These are phyloP conservation scores for Tiliqua scincoides DNA, from an alignment of 2,113 vertebrate genomes.

Conservation along the genomic window DNA sequence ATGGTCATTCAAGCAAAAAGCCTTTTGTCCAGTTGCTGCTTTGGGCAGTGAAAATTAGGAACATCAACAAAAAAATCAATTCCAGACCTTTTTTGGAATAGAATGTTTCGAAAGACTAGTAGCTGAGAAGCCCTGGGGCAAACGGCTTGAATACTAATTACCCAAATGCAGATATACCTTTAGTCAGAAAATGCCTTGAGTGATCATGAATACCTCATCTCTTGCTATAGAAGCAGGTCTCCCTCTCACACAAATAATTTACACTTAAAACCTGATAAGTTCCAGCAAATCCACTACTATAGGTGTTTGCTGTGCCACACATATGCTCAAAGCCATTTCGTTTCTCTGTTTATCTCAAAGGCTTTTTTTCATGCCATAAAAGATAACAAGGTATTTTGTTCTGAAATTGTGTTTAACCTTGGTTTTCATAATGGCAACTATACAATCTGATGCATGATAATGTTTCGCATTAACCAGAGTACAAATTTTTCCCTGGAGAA, in stretches of 20 bases:
- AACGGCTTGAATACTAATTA: constrained; percentile 24
- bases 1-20: neutral
- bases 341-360: constrained; percentile 36
- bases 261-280: neutral
- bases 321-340: constrained; percentile 1
- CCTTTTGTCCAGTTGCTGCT: neutral
- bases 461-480: constrained; percentile 27
- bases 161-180: constrained; percentile 42
- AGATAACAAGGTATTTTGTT: constrained; percentile 31
- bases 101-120: constrained; percentile 4
- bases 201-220: constrained; percentile 28
- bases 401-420: constrained; percentile 27
- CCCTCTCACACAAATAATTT: constrained; percentile 27
- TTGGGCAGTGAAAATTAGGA: constrained; percentile 25
- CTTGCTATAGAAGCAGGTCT: constrained; percentile 15
- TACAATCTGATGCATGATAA: neutral
- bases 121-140: constrained; percentile 14
- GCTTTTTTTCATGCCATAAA: constrained; percentile 14
- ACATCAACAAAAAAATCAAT: neutral
- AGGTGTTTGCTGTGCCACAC: neutral
- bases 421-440: constrained; percentile 14
- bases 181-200: constrained; percentile 13
- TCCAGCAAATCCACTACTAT: constrained; percentile 36
- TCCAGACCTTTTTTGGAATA: neutral
- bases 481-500: constrained; percentile 20